phyloP scores from a whole-genome alignment of 2,797 vertebrate species.

The Rhinichthys osculus region DNA sequence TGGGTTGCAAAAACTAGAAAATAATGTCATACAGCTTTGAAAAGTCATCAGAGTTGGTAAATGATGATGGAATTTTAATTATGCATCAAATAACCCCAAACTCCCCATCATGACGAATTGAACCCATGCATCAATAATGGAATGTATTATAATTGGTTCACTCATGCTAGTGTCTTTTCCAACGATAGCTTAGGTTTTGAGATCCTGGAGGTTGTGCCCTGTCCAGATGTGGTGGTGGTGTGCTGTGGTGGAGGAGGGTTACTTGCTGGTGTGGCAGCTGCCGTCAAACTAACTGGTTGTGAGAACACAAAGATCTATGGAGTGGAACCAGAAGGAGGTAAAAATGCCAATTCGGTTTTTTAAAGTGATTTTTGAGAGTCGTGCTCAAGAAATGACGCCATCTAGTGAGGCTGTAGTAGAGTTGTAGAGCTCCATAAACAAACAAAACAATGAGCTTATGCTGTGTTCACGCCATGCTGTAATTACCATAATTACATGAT shows the following conservation, averaged over 20 bases:
- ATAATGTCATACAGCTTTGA: neutral
- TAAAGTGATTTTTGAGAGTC: neutral
- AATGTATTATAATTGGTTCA: neutral
- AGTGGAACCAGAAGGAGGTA: conserved; percentile 82
- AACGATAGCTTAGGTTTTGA: conserved; percentile 76
- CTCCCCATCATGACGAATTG: no score
- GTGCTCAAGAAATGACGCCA: neutral
- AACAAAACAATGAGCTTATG: no score
- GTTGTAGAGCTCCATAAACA: no score
- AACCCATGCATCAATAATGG: no score
- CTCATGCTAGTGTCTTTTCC: neutral
- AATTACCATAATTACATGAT: no score
- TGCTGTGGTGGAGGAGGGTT: conserved; percentile 82
- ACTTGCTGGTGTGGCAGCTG: conserved; percentile 78
- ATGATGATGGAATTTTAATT: neutral
- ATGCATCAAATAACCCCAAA: neutral
- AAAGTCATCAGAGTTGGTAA: neutral
- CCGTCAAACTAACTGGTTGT: conserved; percentile 78
- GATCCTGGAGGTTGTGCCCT: conserved; percentile 74
- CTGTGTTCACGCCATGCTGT: no score
- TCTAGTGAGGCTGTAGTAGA: no score
- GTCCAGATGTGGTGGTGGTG: conserved; percentile 80
- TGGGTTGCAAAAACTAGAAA: neutral
- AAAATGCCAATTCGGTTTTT: neutral
- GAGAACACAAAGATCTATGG: conserved; percentile 77